These are phyloP conservation scores for Nyctibius grandis DNA, from an alignment of 2,797 vertebrate genomes.

Conservation along the genomic window DNA sequence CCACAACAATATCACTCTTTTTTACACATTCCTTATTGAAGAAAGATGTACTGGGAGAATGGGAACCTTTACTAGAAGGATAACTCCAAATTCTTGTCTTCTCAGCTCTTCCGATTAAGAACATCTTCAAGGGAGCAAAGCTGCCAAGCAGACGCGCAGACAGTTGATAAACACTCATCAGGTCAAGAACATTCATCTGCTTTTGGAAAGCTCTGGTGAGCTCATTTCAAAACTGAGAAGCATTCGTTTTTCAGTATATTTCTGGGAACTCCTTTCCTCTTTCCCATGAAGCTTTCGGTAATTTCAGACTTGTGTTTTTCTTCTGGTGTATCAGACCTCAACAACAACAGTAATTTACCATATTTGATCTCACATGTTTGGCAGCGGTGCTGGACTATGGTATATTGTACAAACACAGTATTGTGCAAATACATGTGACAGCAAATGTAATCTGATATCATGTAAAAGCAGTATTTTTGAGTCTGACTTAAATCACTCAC, in stretches of 20 bases:
- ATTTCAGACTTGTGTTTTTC: constrained; percentile 61
- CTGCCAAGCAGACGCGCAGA: constrained; percentile 11
- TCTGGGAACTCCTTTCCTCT: constrained; percentile 53
- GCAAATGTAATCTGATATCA: not conserved
- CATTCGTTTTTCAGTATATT: not conserved
- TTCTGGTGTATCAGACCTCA: constrained; percentile 59
- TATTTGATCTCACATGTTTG: constrained; percentile 48
- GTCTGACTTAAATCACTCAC: constrained; percentile 25
- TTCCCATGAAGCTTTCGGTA: constrained; percentile 60
- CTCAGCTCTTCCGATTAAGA: not conserved
- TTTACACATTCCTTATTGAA: not conserved
- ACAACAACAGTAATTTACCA: constrained; percentile 61
- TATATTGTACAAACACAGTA: constrained; percentile 51
- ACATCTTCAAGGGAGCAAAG: not conserved
- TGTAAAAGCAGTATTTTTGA: not conserved
- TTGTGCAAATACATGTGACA: not conserved
- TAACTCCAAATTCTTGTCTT: not conserved
- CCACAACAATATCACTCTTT: not conserved
- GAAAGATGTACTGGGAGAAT: not conserved
- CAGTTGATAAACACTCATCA: constrained; percentile 43
- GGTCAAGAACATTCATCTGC: constrained; percentile 32
- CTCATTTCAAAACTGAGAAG: constrained; percentile 4
- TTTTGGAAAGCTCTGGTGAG: constrained; percentile 29
- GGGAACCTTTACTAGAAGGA: not conserved
- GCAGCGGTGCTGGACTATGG: constrained; percentile 9